Evolutionary conservation across 2,113 vertebrate species (phyloP).

Genomic region (Montifringilla adamsi): DNA sequence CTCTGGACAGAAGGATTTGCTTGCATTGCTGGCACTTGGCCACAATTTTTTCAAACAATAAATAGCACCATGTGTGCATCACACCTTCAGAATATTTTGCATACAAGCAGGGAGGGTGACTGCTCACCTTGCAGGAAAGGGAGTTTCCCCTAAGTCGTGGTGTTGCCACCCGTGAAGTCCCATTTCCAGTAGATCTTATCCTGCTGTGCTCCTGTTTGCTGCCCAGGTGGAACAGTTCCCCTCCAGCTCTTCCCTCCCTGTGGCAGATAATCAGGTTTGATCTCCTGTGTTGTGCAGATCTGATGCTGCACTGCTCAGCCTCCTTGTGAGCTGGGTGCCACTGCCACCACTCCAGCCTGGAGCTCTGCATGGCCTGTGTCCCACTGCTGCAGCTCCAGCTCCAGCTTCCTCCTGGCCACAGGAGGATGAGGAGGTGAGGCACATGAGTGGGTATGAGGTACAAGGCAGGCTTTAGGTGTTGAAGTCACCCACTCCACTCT

Average conservation of each 20-base stretch:
- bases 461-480: background rate
- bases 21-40: background rate
- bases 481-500: background rate
- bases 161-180: background rate
- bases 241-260: background rate
- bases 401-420: background rate
- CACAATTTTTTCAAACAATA: background rate
- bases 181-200: background rate
- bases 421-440: background rate
- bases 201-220: background rate
- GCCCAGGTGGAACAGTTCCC: background rate
- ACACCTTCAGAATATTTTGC: background rate
- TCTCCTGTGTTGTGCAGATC: background rate
- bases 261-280: background rate
- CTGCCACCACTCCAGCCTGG: rapidly evolving
- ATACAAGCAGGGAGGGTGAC: background rate
- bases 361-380: rapidly evolving
- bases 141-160: rapidly evolving
- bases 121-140: background rate
- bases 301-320: background rate
- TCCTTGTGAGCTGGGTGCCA: background rate
- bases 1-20: background rate
- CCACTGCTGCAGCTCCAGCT: background rate
- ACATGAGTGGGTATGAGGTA: background rate
- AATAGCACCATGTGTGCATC: background rate